Percentiles rank a stretch among this genome's conserved stretches.
Conservation (phyloP, 2,797 vertebrate species). For the Parauchenoglanis punctatus region DNA sequence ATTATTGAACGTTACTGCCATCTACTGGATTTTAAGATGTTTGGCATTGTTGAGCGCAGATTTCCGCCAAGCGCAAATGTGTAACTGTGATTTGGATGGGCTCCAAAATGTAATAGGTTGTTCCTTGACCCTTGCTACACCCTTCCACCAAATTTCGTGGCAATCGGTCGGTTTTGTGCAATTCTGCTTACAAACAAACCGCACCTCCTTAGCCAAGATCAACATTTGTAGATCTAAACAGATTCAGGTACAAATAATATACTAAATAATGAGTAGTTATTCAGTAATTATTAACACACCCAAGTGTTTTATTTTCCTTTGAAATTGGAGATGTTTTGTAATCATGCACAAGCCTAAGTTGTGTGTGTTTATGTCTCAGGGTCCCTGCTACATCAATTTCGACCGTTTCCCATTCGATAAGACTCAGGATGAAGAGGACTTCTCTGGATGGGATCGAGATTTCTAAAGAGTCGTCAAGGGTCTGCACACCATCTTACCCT, state of each 20-base stretch:
- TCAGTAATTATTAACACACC: background rate
- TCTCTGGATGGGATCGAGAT: constrained; percentile 75
- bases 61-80: too few species aligned
- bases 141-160: too few species aligned
- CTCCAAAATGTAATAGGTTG: too few species aligned
- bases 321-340: background rate
- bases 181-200: too few species aligned
- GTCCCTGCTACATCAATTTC: constrained; percentile 82
- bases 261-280: too few species aligned
- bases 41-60: too few species aligned
- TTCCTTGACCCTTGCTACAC: too few species aligned
- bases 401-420: constrained; percentile 75
- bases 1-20: too few species aligned
- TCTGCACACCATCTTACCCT: background rate
- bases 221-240: background rate
- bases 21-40: too few species aligned
- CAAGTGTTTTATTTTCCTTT: background rate
- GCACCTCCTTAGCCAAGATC: too few species aligned
- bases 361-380: constrained; percentile 61
- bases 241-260: background rate
- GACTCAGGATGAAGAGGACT: constrained; percentile 71
- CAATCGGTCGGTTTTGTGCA: too few species aligned
- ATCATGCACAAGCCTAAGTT: background rate
- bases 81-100: too few species aligned
- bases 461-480: constrained; percentile 60